These are phyloP conservation scores for Melanotaenia pygmaea DNA, from an alignment of 2,797 vertebrate species.

Conservation along the genomic window DNA sequence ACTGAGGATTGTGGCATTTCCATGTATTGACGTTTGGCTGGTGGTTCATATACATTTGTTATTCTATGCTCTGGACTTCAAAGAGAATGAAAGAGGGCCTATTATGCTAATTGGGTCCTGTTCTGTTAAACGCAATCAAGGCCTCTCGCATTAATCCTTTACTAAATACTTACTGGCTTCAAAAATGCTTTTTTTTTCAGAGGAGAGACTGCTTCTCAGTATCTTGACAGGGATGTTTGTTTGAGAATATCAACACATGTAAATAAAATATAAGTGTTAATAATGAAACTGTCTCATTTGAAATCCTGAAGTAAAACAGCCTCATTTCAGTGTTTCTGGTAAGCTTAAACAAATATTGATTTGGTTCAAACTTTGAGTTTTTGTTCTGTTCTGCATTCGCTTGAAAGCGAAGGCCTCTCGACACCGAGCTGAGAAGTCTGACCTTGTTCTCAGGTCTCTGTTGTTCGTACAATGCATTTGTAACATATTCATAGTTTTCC, in stretches of 20 bases:
- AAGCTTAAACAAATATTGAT: constrained; percentile 18
- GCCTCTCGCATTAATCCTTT: constrained; percentile 79
- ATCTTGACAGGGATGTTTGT: constrained; percentile 54
- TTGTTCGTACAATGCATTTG: constrained; percentile 65
- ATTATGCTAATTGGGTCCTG: constrained; percentile 86
- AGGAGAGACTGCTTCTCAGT: constrained; percentile 31
- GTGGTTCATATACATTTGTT: constrained; percentile 85
- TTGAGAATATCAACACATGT: constrained; percentile 36
- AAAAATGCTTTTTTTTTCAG: constrained; percentile 55
- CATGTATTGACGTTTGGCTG: constrained; percentile 87
- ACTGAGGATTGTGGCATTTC: constrained; percentile 84
- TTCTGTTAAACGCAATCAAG: constrained; percentile 84
- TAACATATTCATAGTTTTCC: constrained; percentile 57
- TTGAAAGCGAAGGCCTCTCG: constrained; percentile 47
- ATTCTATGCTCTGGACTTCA: constrained; percentile 86
- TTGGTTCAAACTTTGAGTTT: constrained; percentile 31
- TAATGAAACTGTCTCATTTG: constrained; percentile 41
- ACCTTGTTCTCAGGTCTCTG: constrained; percentile 59
- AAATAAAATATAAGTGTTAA: constrained; percentile 41
- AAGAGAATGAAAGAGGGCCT: constrained; percentile 84
- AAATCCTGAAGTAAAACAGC: constrained; percentile 19
- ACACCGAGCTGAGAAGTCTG: constrained; percentile 48
- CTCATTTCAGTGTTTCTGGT: constrained; percentile 15
- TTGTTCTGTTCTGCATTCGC: constrained; percentile 10
- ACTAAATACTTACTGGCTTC: constrained; percentile 80